Base-by-base conservation (phyloP, 2,797 vertebrate species). In the Petrocephalus sullivani region DNA sequence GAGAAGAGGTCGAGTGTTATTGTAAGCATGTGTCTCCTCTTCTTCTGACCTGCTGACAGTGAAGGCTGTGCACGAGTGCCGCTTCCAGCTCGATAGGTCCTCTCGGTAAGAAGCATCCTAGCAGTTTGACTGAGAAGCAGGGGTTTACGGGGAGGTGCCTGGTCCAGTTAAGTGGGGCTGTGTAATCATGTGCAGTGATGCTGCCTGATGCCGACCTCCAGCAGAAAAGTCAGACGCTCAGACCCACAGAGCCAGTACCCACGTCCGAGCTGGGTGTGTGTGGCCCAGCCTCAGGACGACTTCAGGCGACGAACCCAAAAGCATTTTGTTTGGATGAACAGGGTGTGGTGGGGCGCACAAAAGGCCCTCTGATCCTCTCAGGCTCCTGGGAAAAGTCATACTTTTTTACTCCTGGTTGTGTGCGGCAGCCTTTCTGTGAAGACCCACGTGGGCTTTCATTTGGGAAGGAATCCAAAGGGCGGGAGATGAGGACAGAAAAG, bases 11-110 rank as follows among this genome's bases (percentile, higher is more conserved):
- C 93, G 90, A 94, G 93, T 19, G 12, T 94, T 94, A 94, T 95
- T 94, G 92, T 92, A 94, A 94, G 92, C 94, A 94, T 92, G 94
- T 95, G 94, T 94, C 91, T 89, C 89, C 88, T 19, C 7, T 78
- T 90, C 88, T 89, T 86, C 87, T 89, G 49, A 23, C 86, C 87
- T 2, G 90, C 85, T 87, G 28, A 9, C 54, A n/a, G 6, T 0
- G 0, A 28, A 54, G 49, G 12, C n/a, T 10, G 14, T 4, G 9
- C 60, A 21, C 5, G 8, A 41, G 37, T n/a, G 46, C 16, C 4
- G 21, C n/a, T 51, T 19, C n/a, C 3, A 51, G 81, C 81, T 83
- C 16, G 6, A 78, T 78, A 5, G 16, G 41, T 46, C 16, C 37
- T 46, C 71, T n/a, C 71, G 1, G 16, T 28, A 46, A 46, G 19